phyloP scores from a whole-genome alignment of 2,113 vertebrate genomes.

The Gila orcuttii region DNA sequence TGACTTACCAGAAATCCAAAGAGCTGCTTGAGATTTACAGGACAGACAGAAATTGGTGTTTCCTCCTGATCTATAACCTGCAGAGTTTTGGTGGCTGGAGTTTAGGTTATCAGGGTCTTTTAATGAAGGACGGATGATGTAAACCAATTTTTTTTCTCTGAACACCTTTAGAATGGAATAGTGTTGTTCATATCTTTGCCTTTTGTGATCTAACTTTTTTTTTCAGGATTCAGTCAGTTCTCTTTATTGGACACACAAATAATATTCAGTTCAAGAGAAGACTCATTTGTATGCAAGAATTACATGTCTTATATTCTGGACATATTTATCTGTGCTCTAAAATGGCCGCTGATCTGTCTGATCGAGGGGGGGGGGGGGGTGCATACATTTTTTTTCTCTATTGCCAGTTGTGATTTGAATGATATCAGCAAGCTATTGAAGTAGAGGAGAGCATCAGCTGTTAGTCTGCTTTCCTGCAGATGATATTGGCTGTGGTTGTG shows the following conservation, averaged over 20 bases:
- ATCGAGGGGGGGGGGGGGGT: not conserved
- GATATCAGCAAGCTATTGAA: constrained; percentile 23
- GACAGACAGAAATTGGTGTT: not conserved
- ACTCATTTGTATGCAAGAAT: not conserved
- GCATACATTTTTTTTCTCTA: not conserved
- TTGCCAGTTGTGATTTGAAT: not conserved
- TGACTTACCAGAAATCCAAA: constrained; percentile 51
- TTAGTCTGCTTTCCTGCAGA: constrained; percentile 16
- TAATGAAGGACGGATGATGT: not conserved
- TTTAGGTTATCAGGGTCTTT: not conserved
- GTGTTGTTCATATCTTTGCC: not conserved
- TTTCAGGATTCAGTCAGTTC: not conserved
- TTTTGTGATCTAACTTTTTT: not conserved
- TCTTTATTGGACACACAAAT: not conserved
- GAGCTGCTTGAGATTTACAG: constrained; percentile 41
- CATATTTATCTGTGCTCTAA: not conserved
- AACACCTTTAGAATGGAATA: not conserved
- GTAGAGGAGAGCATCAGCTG: constrained; percentile 19
- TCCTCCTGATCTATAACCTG: constrained; percentile 11
- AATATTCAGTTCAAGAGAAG: not conserved
- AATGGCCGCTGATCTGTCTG: constrained; percentile 5
- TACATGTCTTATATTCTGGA: not conserved
- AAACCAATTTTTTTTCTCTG: not conserved
- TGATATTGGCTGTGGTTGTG: constrained; percentile 26
- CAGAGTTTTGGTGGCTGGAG: not conserved